These are phyloP conservation scores for Ophthalmolycus amberensis DNA, from an alignment of 2,113 vertebrate genomes.

Conservation along the genomic window DNA sequence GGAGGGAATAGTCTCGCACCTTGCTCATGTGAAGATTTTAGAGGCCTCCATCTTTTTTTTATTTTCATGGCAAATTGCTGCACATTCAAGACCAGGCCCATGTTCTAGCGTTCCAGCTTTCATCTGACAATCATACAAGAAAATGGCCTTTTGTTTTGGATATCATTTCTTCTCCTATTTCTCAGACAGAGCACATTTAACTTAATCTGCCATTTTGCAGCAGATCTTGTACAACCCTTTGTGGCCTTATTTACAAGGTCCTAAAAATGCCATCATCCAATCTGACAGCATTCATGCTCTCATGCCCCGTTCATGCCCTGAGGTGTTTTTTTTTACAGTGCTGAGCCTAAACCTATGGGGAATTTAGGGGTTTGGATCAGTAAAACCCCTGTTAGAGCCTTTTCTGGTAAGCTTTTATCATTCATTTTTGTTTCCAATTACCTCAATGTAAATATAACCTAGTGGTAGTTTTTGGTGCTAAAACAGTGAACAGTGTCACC, in stretches of 20 bases:
- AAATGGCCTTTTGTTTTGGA: neutral
- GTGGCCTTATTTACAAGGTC: neutral
- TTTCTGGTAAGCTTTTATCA: too few species aligned
- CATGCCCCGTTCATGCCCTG: neutral
- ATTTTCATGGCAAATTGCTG: neutral
- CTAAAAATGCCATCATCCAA: neutral
- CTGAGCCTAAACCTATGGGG: neutral
- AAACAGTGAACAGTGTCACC: too few species aligned
- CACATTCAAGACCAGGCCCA: neutral
- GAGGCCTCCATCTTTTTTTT: too few species aligned
- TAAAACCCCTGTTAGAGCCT: neutral
- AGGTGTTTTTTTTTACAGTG: neutral
- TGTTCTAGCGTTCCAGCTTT: neutral
- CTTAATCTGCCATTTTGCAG: neutral
- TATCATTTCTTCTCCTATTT: neutral
- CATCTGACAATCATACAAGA: neutral
- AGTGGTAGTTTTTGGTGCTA: too few species aligned
- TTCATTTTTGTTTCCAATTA: too few species aligned
- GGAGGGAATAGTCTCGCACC: neutral
- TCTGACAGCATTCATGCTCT: neutral
- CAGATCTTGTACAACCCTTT: neutral
- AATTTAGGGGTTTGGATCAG: neutral
- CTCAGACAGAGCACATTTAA: neutral
- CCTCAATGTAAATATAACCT: too few species aligned
- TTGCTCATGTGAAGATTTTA: neutral